These are phyloP conservation scores for Spinus pinus DNA, from an alignment of 2,797 vertebrate genomes.

Conservation along the genomic window DNA sequence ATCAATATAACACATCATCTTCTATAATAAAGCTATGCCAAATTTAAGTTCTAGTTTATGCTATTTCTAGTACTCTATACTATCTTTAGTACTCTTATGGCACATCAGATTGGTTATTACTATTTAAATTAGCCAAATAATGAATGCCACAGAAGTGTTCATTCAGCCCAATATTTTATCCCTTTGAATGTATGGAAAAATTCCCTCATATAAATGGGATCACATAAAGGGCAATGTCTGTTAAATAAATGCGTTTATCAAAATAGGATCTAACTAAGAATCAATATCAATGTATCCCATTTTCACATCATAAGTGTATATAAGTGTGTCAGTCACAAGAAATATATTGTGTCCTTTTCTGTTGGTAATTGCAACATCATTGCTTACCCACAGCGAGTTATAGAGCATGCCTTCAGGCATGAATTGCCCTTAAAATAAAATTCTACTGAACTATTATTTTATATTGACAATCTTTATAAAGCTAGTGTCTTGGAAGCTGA, in stretches of 20 bases:
- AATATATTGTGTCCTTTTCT: slow-evolving; percentile 10
- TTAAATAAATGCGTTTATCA: slow-evolving; percentile 69
- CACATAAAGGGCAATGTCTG: slow-evolving; percentile 67
- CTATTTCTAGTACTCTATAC: slow-evolving; percentile 35
- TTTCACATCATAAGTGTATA: slow-evolving; percentile 50
- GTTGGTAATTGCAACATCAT: slow-evolving; percentile 28
- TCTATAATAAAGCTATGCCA: slow-evolving; percentile 23
- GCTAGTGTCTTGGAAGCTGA: not conserved
- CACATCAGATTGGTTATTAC: slow-evolving; percentile 54
- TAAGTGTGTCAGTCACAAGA: slow-evolving; percentile 43
- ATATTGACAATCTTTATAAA: slow-evolving; percentile 7
- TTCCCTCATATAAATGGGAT: slow-evolving; percentile 58
- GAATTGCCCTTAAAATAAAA: slow-evolving; percentile 49
- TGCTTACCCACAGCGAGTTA: slow-evolving; percentile 19
- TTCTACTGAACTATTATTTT: slow-evolving; percentile 1
- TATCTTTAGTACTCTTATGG: slow-evolving; percentile 47
- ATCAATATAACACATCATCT: not conserved
- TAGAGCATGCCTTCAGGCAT: slow-evolving; percentile 19
- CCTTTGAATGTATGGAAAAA: slow-evolving; percentile 29
- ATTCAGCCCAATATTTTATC: slow-evolving; percentile 58
- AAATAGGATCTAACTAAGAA: slow-evolving; percentile 61
- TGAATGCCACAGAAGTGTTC: slow-evolving; percentile 58
- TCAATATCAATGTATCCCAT: slow-evolving; percentile 38
- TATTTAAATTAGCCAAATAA: slow-evolving; percentile 73
- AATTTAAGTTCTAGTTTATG: slow-evolving; percentile 52